Evolutionary conservation across 2,888 invertebrate species (phyloP), one percentile per base, ranked within the genome.

Genomic region (Stenchaetothrips biformis): DNA sequence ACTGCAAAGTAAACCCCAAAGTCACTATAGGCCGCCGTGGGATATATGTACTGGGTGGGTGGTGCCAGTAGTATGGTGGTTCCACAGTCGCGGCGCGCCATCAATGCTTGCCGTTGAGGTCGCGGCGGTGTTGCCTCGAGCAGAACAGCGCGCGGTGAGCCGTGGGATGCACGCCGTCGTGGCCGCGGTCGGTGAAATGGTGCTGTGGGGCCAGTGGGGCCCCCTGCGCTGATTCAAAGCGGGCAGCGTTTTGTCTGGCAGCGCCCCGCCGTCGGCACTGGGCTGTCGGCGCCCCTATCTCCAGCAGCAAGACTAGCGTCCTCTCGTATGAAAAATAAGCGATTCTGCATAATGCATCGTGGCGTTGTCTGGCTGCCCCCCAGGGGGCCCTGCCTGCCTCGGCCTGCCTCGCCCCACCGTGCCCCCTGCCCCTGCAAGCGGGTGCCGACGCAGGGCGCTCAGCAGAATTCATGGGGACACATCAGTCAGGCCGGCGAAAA

Each of bases 311-410:
- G 25, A 74, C 21, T 21, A 74, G 67, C 25, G 67, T 74, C 67
- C 67, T 25, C 53, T 53, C 67, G 67, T 74, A 74, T 74, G 67
- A 74, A 74, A 74, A 74, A 74, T 74, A 74, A 74, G 67, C 67
- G 67, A 74, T 74, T 74, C 67, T 74, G 25, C 67, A 74, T 74
- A 74, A 74, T 74, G 67, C 67, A 74, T 74, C 67, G 11, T 74
- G 67, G 67, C 67, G 67, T 11, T 59, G 59, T 18, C 18, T 9
- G 9, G 67, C 67, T 53, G 53, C 13, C 53, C 8, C 78, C 25
- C 37, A 25, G 9, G 9, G 48, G 37, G 25, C 78, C 47, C 37
- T 27, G 48, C 25, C 37, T 37, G 37, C 37, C 48, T 11, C 48
- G 47, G 7, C 78, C 48, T 4, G 37, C 47, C 78, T 48, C 48